Conservation (phyloP, 2,113 vertebrate genomes). For the Phasianus colchicus region DNA sequence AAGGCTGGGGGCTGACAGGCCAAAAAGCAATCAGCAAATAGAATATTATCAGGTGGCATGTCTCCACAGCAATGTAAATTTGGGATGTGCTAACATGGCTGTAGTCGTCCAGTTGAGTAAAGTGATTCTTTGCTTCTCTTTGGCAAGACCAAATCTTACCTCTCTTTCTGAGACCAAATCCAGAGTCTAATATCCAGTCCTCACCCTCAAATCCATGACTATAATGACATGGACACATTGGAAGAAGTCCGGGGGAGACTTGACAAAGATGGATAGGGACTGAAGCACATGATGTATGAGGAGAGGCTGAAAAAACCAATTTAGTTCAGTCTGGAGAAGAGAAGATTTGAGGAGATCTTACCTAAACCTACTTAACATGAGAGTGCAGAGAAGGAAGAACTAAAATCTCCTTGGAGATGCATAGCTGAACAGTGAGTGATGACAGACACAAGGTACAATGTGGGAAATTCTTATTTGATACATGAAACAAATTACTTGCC, state of each 20-base stretch:
- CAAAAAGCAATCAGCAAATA: neutral
- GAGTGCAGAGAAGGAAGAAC: neutral
- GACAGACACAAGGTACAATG: neutral
- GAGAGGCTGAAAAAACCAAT: fast-evolving
- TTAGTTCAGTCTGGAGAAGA: neutral
- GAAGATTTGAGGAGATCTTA: neutral
- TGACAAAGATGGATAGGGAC: neutral
- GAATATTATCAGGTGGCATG: neutral
- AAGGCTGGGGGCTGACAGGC: neutral
- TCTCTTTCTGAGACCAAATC: neutral
- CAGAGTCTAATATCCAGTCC: neutral
- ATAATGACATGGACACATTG: neutral
- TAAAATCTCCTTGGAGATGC: neutral
- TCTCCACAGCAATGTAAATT: neutral
- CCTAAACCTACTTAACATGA: neutral
- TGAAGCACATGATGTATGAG: fast-evolving
- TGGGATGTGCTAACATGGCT: neutral
- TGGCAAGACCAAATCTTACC: neutral
- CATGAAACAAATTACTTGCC: neutral
- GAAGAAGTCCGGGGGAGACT: neutral
- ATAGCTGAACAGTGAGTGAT: neutral
- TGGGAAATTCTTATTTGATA: neutral
- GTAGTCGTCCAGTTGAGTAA: neutral
- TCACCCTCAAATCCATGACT: neutral
- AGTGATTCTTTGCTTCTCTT: neutral